Evolutionary conservation across 2,113 vertebrate species (phyloP), one percentile per base, ranked within the genome.

Genomic region (Corythoichthys intestinalis): DNA sequence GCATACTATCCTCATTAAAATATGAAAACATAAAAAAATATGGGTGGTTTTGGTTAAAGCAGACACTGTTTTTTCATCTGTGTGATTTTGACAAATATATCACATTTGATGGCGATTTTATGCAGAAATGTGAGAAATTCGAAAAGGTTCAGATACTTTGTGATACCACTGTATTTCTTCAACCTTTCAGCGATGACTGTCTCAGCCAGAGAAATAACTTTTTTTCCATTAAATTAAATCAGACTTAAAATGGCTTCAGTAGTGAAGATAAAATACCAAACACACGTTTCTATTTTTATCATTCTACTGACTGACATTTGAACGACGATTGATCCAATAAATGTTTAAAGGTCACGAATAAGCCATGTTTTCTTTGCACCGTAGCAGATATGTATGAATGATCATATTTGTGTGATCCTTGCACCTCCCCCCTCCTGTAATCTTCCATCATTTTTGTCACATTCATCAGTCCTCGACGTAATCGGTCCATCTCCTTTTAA

Each of bases 381-480:
- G 13, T 14, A 37, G 56, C 56, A 58, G 56, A 58, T 14, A 12
- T 58, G 56, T 12, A 58, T 58, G 35, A 58, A 58, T 58, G 6
- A 58, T 38, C 56, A 1, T 15, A 37, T 58, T 58, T 58, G 56
- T 37, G 14, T 58, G 56, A 58, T 14, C 56, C 56, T 58, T 28
- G 14, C 56, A 58, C 56, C 56, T 58, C 13, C 56, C 34, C 34
- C 13, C 10, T 37, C 56, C 56, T 4, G 34, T 37, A 58, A 58
- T 58, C 56, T 58, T 58, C 56, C 56, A 58, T 58, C 56, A 58
- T 58, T 58, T 58, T 58, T 58, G 56, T 58, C 56, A 58, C 35
- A 58, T 58, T 58, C 56, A 58, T 58, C 56, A 58, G 56, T 34
- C 34, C 56, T 7, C 12, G 12, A 15, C 12, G 34, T 58, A 58